Conservation (phyloP, 2,113 vertebrate species). For the Epinephelus moara region DNA sequence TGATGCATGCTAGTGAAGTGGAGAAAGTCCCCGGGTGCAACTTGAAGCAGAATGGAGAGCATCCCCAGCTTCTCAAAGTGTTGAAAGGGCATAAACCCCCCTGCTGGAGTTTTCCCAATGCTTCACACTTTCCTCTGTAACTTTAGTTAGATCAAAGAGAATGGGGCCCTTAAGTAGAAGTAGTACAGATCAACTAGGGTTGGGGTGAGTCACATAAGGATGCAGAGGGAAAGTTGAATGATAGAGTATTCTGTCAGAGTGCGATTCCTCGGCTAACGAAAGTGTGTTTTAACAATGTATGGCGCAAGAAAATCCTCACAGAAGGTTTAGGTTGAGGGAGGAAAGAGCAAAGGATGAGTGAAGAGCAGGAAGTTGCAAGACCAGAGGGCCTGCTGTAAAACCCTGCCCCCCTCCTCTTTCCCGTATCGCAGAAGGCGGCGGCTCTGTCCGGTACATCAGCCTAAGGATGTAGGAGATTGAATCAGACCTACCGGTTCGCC, state of each 20-base stretch:
- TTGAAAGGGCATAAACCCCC: conserved; percentile 76
- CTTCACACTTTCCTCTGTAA: conserved; percentile 73
- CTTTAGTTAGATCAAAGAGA: conserved; percentile 81
- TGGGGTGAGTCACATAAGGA: conserved; percentile 67
- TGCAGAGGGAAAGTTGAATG: conserved; percentile 64
- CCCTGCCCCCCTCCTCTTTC: conserved; percentile 34
- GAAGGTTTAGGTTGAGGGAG: conserved; percentile 51
- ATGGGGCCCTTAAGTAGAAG: conserved; percentile 71
- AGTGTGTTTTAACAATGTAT: conserved; percentile 73
- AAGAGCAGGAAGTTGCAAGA: conserved; percentile 59
- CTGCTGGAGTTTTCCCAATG: conserved; percentile 65
- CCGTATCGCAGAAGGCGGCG: conserved; percentile 11
- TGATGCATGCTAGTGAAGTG: conserved; percentile 72
- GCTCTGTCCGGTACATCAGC: conserved; percentile 66
- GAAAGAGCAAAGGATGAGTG: conserved; percentile 58
- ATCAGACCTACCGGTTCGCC: conserved; percentile 66
- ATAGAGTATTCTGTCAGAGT: conserved; percentile 74
- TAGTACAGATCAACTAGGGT: conserved; percentile 70
- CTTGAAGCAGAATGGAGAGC: conserved; percentile 78
- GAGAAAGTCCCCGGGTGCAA: conserved; percentile 70
- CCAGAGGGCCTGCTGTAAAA: conserved; percentile 45
- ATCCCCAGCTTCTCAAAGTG: conserved; percentile 68
- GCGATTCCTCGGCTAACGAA: conserved; percentile 55
- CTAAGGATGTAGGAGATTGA: conserved; percentile 74
- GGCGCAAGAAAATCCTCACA: conserved; percentile 51